Conservation (phyloP, 2,888 invertebrate genomes). For the Myopa testacea region DNA sequence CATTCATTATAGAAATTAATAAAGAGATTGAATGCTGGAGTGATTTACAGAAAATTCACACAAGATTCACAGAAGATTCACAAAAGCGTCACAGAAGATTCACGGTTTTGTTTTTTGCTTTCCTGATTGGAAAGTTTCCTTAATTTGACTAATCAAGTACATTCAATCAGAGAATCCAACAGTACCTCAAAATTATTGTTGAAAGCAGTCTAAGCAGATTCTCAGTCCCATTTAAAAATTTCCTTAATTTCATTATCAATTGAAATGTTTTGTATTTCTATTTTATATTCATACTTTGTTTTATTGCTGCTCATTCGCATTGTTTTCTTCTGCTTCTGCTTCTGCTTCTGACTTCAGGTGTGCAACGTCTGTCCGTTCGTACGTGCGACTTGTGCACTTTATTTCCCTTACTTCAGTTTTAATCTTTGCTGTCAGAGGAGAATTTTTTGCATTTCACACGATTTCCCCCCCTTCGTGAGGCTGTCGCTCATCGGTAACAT, state of each 20-base stretch:
- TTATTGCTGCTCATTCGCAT: not conserved
- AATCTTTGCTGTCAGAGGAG: slow-evolving; percentile 15
- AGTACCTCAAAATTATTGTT: not conserved
- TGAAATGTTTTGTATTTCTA: no score
- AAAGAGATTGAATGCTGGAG: no score
- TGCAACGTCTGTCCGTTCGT: slow-evolving; percentile 3
- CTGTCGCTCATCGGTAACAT: not conserved
- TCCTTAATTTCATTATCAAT: not conserved
- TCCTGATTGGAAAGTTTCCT: not conserved
- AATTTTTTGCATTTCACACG: slow-evolving; percentile 1
- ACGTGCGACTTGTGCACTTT: slow-evolving; percentile 29
- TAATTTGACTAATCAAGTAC: no score
- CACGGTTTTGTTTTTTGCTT: no score
- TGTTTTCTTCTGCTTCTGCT: not conserved
- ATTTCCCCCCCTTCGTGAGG: not conserved
- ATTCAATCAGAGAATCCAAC: not conserved
- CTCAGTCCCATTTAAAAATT: not conserved
- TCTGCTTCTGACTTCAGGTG: no score
- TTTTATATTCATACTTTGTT: no score
- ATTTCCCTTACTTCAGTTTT: not conserved
- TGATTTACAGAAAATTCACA: no score
- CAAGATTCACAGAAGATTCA: no score
- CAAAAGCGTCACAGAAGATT: no score
- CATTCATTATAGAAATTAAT: no score
- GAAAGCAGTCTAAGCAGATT: not conserved